Base-by-base conservation (phyloP, 2,113 vertebrate genomes). In the Epinephelus fuscoguttatus region DNA sequence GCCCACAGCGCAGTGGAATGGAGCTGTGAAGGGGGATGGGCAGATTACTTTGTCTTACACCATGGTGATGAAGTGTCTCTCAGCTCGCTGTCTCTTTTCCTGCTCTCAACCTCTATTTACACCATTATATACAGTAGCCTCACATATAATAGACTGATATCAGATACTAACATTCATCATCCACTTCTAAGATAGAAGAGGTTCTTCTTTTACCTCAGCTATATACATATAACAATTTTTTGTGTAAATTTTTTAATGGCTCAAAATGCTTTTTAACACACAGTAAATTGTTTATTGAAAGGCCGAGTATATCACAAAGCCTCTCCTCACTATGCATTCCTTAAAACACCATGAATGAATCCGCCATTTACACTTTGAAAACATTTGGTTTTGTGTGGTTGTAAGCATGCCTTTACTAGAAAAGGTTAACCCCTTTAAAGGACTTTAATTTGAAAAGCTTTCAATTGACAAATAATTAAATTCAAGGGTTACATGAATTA, bases 21-120 rank as follows among this genome's bases (percentile, higher is more conserved):
- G 50, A 53, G 70, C 84, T 67, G 84, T 56, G 84, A 69, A 19
- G 90, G 87, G 83, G 90, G 90, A 84, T 76, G 83, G 83, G 87
- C 67, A 61, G 66, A 73, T 75, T 63, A 81, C 77, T 82, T 56
- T 71, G 80, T 90, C 42, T 88, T 62, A 83, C 87, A 84, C 75
- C 76, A 81, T 78, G 66, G 78, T 83, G 89, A 87, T 77, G 60
- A 82, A 66, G 60, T 37, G 56, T 72, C 70, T 70, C 47, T 73
- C 62, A 27, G 45, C 67, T 61, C 66, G 15, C 64, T 52, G 23
- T 56, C 47, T 80, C 68, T 50, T 67, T 6, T 52, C 11, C 14
- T 27, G 23, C 27, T 37, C n/a, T 81, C 59, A 78, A 6, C 9
- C 56, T 27, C 30, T 49, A 45, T 53, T 81, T 45, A 68, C 2